A percentile compares a stretch with the other conserved stretches of the same genome.
phyloP scores from a whole-genome alignment of 2,113 vertebrate species.

The Erinaceus europaeus region DNA sequence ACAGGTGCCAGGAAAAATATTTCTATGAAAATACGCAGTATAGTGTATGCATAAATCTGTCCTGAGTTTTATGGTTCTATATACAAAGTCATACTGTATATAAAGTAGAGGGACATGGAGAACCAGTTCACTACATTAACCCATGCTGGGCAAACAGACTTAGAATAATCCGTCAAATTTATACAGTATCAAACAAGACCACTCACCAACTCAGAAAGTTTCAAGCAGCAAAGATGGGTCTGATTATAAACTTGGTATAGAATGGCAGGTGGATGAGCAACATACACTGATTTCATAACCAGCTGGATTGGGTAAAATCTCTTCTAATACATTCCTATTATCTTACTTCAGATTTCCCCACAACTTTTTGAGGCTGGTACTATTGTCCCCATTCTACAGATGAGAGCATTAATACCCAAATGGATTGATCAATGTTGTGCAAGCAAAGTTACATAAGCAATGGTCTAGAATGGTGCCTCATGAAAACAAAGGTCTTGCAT shows the following conservation, averaged over 20 bases:
- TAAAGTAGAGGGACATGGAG: slow-evolving; percentile 39
- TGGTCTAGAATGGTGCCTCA: background rate
- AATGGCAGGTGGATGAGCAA: background rate
- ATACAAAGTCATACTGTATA: slow-evolving; percentile 64
- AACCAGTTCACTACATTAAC: slow-evolving; percentile 52
- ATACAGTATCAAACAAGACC: background rate
- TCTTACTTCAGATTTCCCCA: background rate
- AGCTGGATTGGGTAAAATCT: background rate
- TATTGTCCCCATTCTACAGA: background rate
- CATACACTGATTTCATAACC: background rate
- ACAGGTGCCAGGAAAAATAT: slow-evolving; percentile 59
- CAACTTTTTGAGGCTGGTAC: background rate
- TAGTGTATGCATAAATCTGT: slow-evolving; percentile 58
- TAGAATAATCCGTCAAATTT: slow-evolving; percentile 17
- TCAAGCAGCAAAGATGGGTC: background rate
- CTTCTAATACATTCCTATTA: background rate
- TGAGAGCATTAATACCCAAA: background rate
- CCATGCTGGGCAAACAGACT: slow-evolving; percentile 24
- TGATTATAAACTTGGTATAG: background rate
- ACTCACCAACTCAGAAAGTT: background rate
- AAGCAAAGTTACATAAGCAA: background rate
- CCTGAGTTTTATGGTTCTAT: slow-evolving; percentile 49
- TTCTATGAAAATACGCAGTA: slow-evolving; percentile 64
- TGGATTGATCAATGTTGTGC: background rate
- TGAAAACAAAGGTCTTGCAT: background rate